These are phyloP conservation scores for Pseudopipra pipra DNA, from an alignment of 2,113 vertebrate genomes.

Conservation along the genomic window DNA sequence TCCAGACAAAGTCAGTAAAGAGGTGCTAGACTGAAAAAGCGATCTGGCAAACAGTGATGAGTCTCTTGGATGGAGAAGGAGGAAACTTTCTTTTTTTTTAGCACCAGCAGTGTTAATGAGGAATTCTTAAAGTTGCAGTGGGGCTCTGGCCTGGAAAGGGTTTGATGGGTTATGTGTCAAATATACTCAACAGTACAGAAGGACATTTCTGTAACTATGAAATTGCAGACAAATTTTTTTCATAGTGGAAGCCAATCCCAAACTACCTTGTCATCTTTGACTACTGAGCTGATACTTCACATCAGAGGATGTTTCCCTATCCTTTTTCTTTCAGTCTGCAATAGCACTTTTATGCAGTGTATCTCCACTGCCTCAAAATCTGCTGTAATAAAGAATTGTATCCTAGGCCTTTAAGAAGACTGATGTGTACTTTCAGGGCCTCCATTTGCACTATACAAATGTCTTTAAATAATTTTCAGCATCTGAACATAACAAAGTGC, in stretches of 20 bases:
- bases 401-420: not conserved
- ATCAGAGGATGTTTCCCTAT: not conserved
- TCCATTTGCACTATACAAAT: not conserved
- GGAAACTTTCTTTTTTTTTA: not conserved
- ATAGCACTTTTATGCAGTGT: not conserved
- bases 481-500: not conserved
- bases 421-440: rapidly evolving
- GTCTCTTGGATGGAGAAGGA: not conserved
- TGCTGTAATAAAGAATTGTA: not conserved
- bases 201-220: not conserved
- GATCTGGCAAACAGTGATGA: not conserved
- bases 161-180: not conserved
- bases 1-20: not conserved
- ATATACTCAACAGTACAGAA: not conserved
- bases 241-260: not conserved
- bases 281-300: not conserved
- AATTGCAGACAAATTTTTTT: not conserved
- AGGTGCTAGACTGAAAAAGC: not conserved
- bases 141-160: not conserved
- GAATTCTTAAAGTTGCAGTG: not conserved
- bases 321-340: not conserved
- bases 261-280: not conserved
- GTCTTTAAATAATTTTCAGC: not conserved
- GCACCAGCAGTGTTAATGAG: not conserved
- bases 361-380: not conserved